A percentile compares a stretch with the other conserved stretches of the same genome.
These are phyloP conservation scores for Caenorhabditis panamensis DNA, from an alignment of 2,888 invertebrate genomes.

Conservation along the genomic window DNA sequence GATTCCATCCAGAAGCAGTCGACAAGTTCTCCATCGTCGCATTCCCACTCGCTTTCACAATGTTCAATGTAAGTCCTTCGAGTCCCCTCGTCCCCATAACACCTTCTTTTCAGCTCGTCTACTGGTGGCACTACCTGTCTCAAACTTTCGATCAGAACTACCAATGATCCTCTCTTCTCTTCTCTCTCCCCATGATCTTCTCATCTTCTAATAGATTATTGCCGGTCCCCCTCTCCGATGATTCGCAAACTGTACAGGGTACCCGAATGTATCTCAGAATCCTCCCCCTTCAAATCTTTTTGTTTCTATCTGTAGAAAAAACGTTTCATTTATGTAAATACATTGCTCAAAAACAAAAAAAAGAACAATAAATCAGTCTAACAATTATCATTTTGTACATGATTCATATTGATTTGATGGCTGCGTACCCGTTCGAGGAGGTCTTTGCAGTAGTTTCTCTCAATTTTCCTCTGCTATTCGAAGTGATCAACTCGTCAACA, in stretches of 20 bases:
- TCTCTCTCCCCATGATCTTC: neutral
- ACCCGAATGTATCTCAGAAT: conserved; percentile 51
- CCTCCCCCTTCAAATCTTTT: neutral
- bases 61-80: conserved; percentile 88
- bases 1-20: conserved; percentile 84
- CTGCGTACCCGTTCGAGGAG: conserved; percentile 21
- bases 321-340: conserved; percentile 33
- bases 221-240: conserved; percentile 53
- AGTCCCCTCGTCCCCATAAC: neutral
- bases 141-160: conserved; percentile 74
- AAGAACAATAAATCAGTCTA: conserved; percentile 7
- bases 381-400: no score
- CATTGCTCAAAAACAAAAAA: conserved; percentile 27
- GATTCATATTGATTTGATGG: conserved; percentile 39
- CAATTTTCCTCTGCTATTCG: conserved; percentile 19
- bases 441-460: neutral
- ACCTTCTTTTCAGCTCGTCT: conserved; percentile 84
- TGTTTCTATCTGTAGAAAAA: conserved; percentile 23
- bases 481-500: conserved; percentile 25
- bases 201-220: conserved; percentile 11
- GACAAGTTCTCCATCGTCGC: conserved; percentile 96
- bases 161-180: conserved; percentile 24
- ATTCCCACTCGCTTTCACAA: conserved; percentile 94
- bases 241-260: conserved; percentile 57
- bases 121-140: conserved; percentile 84